Evolutionary conservation across 2,888 invertebrate species (phyloP), one percentile per base, ranked within the genome.

Genomic region (Philonicus albiceps): DNA sequence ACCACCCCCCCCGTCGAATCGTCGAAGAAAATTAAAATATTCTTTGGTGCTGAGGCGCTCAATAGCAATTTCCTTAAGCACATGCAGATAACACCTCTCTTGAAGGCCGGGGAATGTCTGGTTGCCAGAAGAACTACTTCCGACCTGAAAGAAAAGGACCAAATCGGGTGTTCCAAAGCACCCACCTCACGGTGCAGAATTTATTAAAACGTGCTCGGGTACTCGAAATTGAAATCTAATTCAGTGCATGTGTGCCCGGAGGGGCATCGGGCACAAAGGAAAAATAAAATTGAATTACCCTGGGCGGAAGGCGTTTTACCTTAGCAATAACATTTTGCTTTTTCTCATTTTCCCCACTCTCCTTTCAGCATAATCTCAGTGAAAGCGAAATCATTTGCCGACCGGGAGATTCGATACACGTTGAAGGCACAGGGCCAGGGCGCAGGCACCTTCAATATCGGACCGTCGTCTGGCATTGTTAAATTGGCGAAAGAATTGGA

Each of bases 321-420:
- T 30, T 73, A 11, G 43, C 73, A 73, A 84, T 84, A 84, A 73
- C 27, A 84, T 40, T 73, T 19, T 27, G 1, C 40, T 53, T 13
- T 83, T 37, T 83, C 8, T 53, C 80, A 73, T 86, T 55, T 88
- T 86, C 34, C 19, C 86, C 89, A 2, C 4, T 89, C 94, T 94
- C 16, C 31, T 43, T 43, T 87, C 94, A 98, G 98, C 92, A 98
- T 98, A 86, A 97, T 98, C 91, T 98, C 98, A 49, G 97, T 99
- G 88, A 98, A 98, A 93, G 99, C 99, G 3, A 98, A 98, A 92
- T 98, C 98, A 1, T 99, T 99, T 91, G 98, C 98, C 88, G 98
- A 98, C 92, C 96, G 98, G 86, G 98, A 98, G 92, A 98, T 98
- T 89, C 96, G 98, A n/a, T 99, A 98, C 93, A 98, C 98, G 0